A percentile compares a stretch with the other conserved stretches of the same genome.
phyloP scores from a whole-genome alignment of 2,113 vertebrate genomes.

The Noctilio leporinus region DNA sequence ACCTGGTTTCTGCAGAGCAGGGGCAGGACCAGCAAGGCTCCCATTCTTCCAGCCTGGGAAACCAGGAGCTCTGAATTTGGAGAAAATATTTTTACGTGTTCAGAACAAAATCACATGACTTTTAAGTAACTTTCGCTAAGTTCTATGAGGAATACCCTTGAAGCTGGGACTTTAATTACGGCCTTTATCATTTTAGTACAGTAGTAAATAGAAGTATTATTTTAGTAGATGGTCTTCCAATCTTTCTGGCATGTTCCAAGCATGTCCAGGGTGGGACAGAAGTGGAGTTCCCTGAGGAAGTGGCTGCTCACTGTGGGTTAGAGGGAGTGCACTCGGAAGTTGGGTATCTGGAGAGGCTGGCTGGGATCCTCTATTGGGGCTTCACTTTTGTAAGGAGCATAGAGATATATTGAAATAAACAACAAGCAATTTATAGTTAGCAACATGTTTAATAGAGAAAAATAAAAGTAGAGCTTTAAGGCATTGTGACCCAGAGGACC shows the following conservation, averaged over 20 bases:
- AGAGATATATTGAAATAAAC: background rate
- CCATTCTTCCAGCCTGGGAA: background rate
- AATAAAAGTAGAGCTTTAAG: background rate
- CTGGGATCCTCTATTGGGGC: too few species aligned
- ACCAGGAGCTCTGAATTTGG: background rate
- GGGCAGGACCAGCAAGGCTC: background rate
- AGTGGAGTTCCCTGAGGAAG: background rate
- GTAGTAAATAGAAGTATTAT: background rate
- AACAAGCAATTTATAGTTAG: background rate
- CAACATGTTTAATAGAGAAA: background rate
- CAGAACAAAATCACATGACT: background rate
- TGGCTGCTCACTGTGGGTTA: background rate
- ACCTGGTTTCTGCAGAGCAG: background rate
- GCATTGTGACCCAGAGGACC: background rate
- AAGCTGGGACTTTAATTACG: background rate
- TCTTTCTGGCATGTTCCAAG: background rate
- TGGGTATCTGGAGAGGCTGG: background rate
- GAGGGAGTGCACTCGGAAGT: background rate
- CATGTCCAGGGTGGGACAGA: background rate
- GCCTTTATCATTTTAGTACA: background rate
- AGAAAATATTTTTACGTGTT: background rate
- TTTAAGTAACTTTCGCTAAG: background rate
- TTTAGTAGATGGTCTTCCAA: background rate
- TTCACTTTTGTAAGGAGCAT: background rate
- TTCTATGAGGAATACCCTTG: background rate